phyloP scores from a whole-genome alignment of 2,113 vertebrate species.

The Rostratula benghalensis region DNA sequence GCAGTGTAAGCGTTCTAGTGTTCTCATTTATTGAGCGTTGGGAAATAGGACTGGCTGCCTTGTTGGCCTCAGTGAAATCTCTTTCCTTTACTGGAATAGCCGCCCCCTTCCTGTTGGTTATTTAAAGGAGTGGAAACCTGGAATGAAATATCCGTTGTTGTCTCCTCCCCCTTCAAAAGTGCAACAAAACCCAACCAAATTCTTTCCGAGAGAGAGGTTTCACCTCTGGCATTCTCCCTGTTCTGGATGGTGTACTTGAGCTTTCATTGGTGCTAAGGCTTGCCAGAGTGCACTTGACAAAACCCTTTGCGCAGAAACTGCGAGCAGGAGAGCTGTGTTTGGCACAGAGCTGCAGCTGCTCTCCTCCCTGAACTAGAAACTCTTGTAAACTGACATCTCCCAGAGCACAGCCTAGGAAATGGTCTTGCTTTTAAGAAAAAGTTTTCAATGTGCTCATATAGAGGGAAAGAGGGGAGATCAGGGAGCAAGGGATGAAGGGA shows the following conservation, averaged over 20 bases:
- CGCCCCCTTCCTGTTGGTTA: background rate
- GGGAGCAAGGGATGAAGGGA: background rate
- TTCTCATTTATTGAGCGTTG: background rate
- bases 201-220: background rate
- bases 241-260: background rate
- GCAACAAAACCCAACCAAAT: background rate
- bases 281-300: background rate
- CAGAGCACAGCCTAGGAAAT: background rate
- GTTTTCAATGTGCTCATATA: background rate
- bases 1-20: background rate
- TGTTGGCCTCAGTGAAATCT: background rate
- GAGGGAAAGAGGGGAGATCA: background rate
- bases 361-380: background rate
- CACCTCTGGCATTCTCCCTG: background rate
- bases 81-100: background rate
- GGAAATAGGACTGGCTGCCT: background rate
- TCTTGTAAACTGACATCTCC: background rate
- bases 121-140: background rate
- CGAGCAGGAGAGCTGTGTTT: rapidly evolving
- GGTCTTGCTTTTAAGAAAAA: background rate
- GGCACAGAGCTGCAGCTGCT: background rate
- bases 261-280: background rate
- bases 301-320: background rate
- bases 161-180: background rate
- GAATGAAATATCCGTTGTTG: background rate